A percentile compares a stretch with the other conserved stretches of the same genome.
These are phyloP conservation scores for Platichthys stellatus DNA, from an alignment of 2,113 vertebrate genomes.

Conservation along the genomic window DNA sequence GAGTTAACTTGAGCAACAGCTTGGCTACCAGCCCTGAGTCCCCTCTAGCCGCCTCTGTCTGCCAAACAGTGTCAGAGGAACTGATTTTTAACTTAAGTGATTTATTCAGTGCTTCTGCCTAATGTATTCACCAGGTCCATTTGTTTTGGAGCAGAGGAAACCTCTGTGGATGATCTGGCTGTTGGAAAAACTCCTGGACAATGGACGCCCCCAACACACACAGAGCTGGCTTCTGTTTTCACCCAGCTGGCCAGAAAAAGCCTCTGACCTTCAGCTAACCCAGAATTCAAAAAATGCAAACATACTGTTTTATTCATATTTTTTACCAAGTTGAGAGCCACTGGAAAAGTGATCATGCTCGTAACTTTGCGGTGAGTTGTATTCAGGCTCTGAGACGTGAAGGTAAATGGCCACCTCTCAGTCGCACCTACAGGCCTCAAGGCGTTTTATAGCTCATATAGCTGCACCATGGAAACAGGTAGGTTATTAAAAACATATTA, in stretches of 20 bases:
- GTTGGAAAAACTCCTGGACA: background rate
- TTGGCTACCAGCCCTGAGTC: background rate
- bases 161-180: background rate
- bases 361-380: background rate
- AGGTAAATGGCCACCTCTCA: slow-evolving; percentile 11
- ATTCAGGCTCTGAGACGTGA: background rate
- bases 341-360: slow-evolving; percentile 11
- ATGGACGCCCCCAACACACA: background rate
- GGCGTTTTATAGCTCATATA: slow-evolving; percentile 4
- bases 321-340: background rate
- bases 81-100: background rate
- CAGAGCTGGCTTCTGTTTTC: background rate
- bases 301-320: slow-evolving; percentile 1
- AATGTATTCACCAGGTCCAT: background rate
- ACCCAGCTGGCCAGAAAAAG: background rate
- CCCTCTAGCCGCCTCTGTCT: too few relatives aligned
- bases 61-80: background rate
- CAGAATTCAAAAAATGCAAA: background rate
- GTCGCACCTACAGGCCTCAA: background rate
- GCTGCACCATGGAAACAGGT: slow-evolving; percentile 33
- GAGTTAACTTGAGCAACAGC: background rate
- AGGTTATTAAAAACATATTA: slow-evolving; percentile 33
- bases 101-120: background rate
- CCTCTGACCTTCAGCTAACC: background rate
- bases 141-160: background rate